Percentiles rank a stretch among this genome's conserved stretches.
These are phyloP conservation scores for Drosophila obscura DNA, from an alignment of 1,140 invertebrate species.

Conservation along the genomic window DNA sequence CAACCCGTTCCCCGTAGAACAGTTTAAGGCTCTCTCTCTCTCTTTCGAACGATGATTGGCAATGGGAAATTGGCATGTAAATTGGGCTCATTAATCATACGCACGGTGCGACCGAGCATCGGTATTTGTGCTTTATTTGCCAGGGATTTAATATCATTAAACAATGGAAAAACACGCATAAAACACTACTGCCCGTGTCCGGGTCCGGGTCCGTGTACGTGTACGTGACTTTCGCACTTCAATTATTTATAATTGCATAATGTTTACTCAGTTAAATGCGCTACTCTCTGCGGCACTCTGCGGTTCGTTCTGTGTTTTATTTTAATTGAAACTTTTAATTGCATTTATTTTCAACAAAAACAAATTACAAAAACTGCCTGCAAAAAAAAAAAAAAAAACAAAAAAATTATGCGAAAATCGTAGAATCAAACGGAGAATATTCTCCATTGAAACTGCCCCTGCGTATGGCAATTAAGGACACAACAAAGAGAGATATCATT, in stretches of 20 bases:
- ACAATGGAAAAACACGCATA: constrained; percentile 31
- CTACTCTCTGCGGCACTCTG: constrained; percentile 37
- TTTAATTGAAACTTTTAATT: constrained; percentile 81
- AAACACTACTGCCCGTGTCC: background rate
- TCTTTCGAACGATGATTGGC: constrained; percentile 13
- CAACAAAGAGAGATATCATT: constrained; percentile 50
- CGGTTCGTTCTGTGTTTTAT: constrained; percentile 53
- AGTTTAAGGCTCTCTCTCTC: background rate
- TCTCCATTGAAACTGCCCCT: constrained; percentile 16
- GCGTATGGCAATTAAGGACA: constrained; percentile 49
- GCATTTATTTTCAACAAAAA: constrained; percentile 67
- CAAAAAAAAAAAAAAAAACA: constrained; percentile 14
- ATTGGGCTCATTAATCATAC: constrained; percentile 50
- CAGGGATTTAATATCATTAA: constrained; percentile 50
- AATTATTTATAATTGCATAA: constrained; percentile 80
- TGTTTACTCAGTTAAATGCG: constrained; percentile 76
- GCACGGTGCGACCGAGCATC: constrained; percentile 9
- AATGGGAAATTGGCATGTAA: constrained; percentile 25
- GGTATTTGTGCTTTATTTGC: constrained; percentile 38
- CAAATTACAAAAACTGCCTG: constrained; percentile 38
- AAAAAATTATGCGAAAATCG: constrained; percentile 35
- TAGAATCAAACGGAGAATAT: constrained; percentile 34
- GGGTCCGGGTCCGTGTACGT: background rate
- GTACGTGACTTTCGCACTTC: constrained; percentile 71
- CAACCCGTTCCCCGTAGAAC: background rate